These are phyloP conservation scores for Aphaenogaster rudis DNA, from an alignment of 1,140 invertebrate genomes.

Conservation along the genomic window DNA sequence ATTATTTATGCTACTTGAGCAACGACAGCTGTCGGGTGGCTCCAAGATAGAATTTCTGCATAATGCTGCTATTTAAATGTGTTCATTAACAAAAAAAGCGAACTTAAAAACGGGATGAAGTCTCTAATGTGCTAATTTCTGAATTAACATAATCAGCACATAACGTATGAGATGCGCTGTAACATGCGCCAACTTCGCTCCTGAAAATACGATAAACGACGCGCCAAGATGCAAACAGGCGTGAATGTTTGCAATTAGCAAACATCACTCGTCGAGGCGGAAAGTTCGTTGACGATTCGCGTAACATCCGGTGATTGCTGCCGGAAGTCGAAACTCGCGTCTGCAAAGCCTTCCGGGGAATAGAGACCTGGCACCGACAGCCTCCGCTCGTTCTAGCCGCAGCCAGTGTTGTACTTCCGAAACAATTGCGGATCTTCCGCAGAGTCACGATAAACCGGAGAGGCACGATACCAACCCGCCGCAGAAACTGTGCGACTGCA, in stretches of 20 bases:
- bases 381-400: slow-evolving; percentile 52
- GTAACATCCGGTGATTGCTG: slow-evolving; percentile 68
- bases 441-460: slow-evolving; percentile 53
- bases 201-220: slow-evolving; percentile 47
- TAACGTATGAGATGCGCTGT: background rate
- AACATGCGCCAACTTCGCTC: background rate
- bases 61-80: background rate
- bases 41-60: background rate
- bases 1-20: slow-evolving; percentile 4
- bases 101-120: background rate
- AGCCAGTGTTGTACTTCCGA: slow-evolving; percentile 60
- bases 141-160: background rate
- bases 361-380: slow-evolving; percentile 61
- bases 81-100: background rate
- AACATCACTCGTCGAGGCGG: slow-evolving; percentile 52
- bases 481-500: slow-evolving; percentile 18
- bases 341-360: slow-evolving; percentile 56
- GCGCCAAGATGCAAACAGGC: slow-evolving; percentile 34
- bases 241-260: slow-evolving; percentile 54
- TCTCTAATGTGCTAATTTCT: background rate
- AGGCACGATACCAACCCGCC: slow-evolving; percentile 44
- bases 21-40: background rate
- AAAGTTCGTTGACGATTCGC: slow-evolving; percentile 68
- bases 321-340: slow-evolving; percentile 58
- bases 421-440: slow-evolving; percentile 66